Conservation (phyloP, 2,113 vertebrate genomes). For the Martes martes region DNA sequence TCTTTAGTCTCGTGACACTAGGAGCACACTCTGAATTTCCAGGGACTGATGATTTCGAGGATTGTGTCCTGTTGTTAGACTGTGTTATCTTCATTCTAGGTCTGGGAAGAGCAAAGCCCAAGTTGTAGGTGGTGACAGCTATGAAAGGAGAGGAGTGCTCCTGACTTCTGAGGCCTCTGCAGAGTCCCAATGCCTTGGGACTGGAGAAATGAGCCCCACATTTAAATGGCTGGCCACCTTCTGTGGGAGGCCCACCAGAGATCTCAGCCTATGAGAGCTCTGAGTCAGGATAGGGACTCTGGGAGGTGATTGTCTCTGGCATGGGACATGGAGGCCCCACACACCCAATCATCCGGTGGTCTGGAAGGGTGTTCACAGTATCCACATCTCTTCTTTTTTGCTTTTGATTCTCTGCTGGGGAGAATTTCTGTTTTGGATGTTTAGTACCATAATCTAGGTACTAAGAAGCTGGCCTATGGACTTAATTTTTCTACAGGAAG, state of each 20-base stretch:
- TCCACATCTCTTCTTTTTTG: neutral
- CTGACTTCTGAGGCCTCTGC: neutral
- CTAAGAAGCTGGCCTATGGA: neutral
- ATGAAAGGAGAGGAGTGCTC: neutral
- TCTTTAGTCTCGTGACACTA: neutral
- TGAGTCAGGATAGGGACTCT: neutral
- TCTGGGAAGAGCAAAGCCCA: neutral
- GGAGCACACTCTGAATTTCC: neutral
- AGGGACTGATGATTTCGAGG: neutral
- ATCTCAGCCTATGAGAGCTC: neutral
- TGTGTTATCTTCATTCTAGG: neutral
- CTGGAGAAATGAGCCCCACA: neutral
- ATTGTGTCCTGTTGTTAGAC: neutral
- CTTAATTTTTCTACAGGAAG: neutral
- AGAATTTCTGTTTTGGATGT: neutral
- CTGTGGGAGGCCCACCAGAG: neutral
- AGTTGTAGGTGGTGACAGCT: neutral
- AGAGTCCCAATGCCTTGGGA: neutral
- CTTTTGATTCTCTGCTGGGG: neutral
- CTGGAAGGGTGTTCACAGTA: neutral
- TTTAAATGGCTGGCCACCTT: neutral
- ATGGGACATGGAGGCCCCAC: no score
- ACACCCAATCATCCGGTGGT: neutral
- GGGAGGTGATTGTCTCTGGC: neutral
- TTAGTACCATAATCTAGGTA: neutral